These are phyloP conservation scores for Oreochromis niloticus DNA, from an alignment of 2,113 vertebrate species.

Conservation along the genomic window DNA sequence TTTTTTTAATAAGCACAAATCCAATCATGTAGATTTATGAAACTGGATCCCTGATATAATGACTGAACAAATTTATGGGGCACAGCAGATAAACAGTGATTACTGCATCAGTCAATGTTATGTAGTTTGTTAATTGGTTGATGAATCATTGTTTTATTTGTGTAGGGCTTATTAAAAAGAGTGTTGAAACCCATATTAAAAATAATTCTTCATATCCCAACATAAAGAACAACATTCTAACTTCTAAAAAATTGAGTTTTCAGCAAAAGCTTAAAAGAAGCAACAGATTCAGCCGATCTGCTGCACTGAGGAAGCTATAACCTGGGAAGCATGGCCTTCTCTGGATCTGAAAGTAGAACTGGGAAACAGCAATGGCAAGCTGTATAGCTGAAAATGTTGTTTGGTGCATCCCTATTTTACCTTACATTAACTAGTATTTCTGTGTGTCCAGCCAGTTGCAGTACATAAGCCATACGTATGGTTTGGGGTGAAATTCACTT, in stretches of 20 bases:
- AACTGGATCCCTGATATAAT: not conserved
- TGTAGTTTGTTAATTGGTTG: not conserved
- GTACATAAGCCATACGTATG: not conserved
- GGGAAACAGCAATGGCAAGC: not conserved
- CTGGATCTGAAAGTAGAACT: not conserved
- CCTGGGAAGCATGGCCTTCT: not conserved
- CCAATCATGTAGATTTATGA: not conserved
- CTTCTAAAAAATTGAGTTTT: not conserved
- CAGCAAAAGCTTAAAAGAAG: not conserved
- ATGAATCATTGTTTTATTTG: not conserved
- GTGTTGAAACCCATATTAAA: not conserved
- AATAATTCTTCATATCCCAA: not conserved
- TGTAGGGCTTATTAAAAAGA: not conserved
- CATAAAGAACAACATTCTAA: not conserved
- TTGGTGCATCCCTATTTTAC: not conserved
- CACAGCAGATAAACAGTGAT: not conserved
- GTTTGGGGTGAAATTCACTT: not conserved
- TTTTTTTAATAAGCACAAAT: not conserved
- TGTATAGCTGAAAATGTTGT: not conserved
- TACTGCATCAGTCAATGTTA: not conserved
- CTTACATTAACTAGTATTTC: not conserved
- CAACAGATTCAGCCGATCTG: not conserved
- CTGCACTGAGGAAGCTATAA: not conserved
- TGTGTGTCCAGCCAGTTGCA: not conserved
- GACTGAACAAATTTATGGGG: not conserved